These are phyloP conservation scores for Aleiodes leptofemur DNA, from an alignment of 2,888 invertebrate genomes.

Conservation along the genomic window DNA sequence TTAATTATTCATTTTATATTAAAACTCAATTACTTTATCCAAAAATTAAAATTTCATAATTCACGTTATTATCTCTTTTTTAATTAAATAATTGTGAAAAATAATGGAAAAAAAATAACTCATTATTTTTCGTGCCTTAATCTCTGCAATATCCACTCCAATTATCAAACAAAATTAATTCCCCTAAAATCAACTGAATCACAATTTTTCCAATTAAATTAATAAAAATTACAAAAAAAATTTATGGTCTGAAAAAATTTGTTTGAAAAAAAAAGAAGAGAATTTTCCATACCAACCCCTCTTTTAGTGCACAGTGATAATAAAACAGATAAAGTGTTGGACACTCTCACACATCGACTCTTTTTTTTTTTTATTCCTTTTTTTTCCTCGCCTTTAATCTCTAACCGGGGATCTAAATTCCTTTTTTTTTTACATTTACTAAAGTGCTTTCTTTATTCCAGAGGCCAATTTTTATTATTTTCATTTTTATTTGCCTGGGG, in stretches of 20 bases:
- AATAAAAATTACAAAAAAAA: not conserved
- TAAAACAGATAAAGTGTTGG: conserved; percentile 30
- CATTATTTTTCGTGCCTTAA: too few relatives aligned
- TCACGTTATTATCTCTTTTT: too few relatives aligned
- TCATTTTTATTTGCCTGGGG: not conserved
- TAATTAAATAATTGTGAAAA: too few relatives aligned
- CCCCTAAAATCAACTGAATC: too few relatives aligned
- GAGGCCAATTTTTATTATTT: conserved; percentile 3
- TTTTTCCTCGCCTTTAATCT: conserved; percentile 28
- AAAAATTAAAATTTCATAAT: too few relatives aligned
- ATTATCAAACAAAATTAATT: too few relatives aligned
- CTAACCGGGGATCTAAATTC: conserved; percentile 10
- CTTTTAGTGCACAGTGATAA: conserved; percentile 18
- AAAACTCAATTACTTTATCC: too few relatives aligned
- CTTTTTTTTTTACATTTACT: conserved; percentile 10
- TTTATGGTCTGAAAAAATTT: not conserved
- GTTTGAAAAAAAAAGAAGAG: not conserved
- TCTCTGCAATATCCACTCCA: too few relatives aligned
- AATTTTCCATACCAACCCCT: too few relatives aligned
- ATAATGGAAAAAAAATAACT: too few relatives aligned
- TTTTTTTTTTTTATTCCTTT: not conserved
- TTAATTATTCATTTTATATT: too few relatives aligned
- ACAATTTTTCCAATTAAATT: too few relatives aligned
- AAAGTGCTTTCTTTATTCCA: conserved; percentile 24
- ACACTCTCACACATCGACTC: conserved; percentile 26